Base-by-base conservation (phyloP, 2,888 invertebrate genomes). In the Heliconius ethilla region DNA sequence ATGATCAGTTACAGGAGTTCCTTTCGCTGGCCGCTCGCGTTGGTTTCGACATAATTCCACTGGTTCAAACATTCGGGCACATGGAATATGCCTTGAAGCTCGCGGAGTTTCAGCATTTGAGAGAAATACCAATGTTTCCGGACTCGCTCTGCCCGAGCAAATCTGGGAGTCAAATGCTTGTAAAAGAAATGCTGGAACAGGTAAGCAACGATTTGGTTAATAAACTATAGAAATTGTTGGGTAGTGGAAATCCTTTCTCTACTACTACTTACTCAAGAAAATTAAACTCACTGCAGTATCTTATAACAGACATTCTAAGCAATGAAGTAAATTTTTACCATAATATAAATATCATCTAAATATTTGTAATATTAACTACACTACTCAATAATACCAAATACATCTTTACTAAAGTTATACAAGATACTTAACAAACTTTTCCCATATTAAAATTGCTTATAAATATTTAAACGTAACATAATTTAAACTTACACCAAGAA, bases 21-120 rank as follows among this genome's bases (percentile, higher is more conserved):
- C 76, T 93, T 0, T 70, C n/a, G 0, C 59, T 62, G 40, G 97
- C 97, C 1, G 88, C 89, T 45, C 86, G 93, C 29, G 93, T 95
- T 77, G 93, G 95, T 22, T 92, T 98, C 1, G 95, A 96, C 80
- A 92, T 97, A 0, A 97, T 98, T 83, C 98, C 98, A 0, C 89
- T 98, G 75, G 92, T 98, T n/a, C 98, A 97, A 91, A 97, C 97
- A 0, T 98, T 98, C 88, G 98, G 97, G 0, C 98, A 98, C 87
- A 91, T 98, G 91, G 98, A 98, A 88, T 97, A 96, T 91, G 95
- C 96, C 0, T 91, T 98, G 72, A 98, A 98, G 86, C 92, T 97
- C 37, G 89, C 95, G 51, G 93, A 96, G 77, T 97, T 96, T 85
- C 91, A 94, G 77, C 94, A 96, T 77, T 91, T 97, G 75, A 91